Evolutionary conservation across 2,888 invertebrate genomes (phyloP), one percentile per base, ranked within the genome.

Genomic region (Phalera bucephala): DNA sequence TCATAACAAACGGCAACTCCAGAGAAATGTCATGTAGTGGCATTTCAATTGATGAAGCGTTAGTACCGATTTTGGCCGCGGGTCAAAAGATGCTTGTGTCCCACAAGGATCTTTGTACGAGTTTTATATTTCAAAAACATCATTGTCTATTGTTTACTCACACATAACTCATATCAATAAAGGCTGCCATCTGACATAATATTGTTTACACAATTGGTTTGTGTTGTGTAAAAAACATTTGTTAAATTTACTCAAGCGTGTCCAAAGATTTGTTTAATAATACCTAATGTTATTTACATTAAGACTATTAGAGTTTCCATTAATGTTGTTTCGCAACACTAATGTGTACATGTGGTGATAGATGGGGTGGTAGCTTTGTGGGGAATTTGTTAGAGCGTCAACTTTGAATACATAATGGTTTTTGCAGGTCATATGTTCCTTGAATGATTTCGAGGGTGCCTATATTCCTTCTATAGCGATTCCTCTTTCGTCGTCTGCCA

Each of bases 171-270:
- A 52, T 45, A 40, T 33, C 5, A 42, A 33, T 40, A 25, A 36
- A 17, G 33, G 27, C 12, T 20, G 26, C 17, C 29, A 32, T 32
- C 19, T 41, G 10, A 15, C 36, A 39, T 34, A 33, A 41, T 38
- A 45, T 42, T 47, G 40, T 25, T 38, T 45, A 51, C 33, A 42
- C 42, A 51, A 48, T 42, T 47, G 42, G 29, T 33, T 36, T 36
- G 23, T 22, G 5, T 31, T 31, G 39, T 36, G 14, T 31, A 25
- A 38, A 45, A 38, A 40, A 29, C 27, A 26, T 36, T 17, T 36
- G 31, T 40, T 37, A 35, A 40, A n/a, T n/a, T 44, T 39, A 46
- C 35, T 46, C 35, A 38, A 32, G 36, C 20, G 19, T 35, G 26
- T 37, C 40, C 17, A 33, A 20, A 30, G 8, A 22, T 36, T 6